These are phyloP conservation scores for Philypnodon macrostomus DNA, from an alignment of 2,797 vertebrate genomes.

Conservation along the genomic window DNA sequence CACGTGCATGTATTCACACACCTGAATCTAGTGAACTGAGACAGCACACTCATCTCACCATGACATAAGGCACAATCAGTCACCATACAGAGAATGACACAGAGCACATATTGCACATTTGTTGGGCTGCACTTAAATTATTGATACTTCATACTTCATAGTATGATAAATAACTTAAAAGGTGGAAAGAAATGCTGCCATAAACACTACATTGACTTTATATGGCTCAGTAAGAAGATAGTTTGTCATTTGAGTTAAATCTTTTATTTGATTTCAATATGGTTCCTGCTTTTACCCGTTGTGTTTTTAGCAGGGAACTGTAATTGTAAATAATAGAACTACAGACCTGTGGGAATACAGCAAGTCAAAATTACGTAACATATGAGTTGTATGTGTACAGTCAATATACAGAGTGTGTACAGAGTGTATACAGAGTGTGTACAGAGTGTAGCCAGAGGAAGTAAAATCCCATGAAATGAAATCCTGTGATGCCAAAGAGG, in stretches of 20 bases:
- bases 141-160: too few relatives aligned
- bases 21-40: constrained; percentile 40
- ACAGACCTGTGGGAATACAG: background rate
- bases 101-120: too few relatives aligned
- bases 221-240: too few relatives aligned
- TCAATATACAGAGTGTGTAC: constrained; percentile 33
- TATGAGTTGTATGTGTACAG: constrained; percentile 16
- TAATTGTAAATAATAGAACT: constrained; percentile 10
- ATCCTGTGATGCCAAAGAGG: constrained; percentile 53
- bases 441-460: constrained; percentile 44
- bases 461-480: constrained; percentile 74
- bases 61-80: background rate
- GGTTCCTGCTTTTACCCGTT: too few relatives aligned
- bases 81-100: background rate
- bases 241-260: too few relatives aligned
- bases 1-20: constrained; percentile 33
- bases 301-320: background rate
- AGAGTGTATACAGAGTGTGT: too few relatives aligned
- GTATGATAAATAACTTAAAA: too few relatives aligned
- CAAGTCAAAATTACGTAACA: constrained; percentile 19
- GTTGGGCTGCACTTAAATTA: background rate
- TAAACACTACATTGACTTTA: too few relatives aligned
- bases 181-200: too few relatives aligned
- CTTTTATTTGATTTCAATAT: too few relatives aligned
- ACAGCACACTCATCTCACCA: background rate